Evolutionary conservation across 2,888 invertebrate genomes (phyloP).

Genomic region (Stenoptilia bipunctidactyla): DNA sequence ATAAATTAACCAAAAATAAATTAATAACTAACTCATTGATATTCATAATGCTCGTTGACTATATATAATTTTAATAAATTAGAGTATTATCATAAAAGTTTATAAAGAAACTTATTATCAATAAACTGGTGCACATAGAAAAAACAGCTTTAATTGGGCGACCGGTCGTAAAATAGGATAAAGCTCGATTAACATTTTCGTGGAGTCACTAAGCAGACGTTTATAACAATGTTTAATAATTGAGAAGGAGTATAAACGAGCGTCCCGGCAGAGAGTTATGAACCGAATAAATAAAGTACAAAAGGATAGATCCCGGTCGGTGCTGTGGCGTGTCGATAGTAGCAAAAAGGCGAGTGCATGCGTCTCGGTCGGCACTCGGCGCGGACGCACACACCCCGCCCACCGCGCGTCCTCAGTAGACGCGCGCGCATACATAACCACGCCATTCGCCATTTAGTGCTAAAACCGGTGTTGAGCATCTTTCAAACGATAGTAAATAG

Average conservation of each 20-base stretch:
- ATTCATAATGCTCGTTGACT: conserved; percentile 40
- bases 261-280: conserved; percentile 41
- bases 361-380: not conserved
- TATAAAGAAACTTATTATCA: not conserved
- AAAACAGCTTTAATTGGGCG: not conserved
- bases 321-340: conserved; percentile 32
- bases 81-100: conserved; percentile 15
- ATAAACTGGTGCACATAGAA: not conserved
- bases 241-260: not conserved
- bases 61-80: conserved; percentile 2
- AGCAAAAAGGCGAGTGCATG: conserved; percentile 25
- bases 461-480: conserved; percentile 17
- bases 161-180: not conserved
- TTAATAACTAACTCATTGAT: conserved; percentile 41
- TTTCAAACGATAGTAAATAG: conserved; percentile 3
- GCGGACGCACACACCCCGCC: conserved; percentile 1
- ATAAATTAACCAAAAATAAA: conserved; percentile 41
- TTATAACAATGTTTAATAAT: too few species aligned
- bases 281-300: conserved; percentile 62
- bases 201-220: too few species aligned
- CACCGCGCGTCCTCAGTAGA: conserved; percentile 16
- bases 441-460: conserved; percentile 19
- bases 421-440: conserved; percentile 11
- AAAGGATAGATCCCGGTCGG: conserved; percentile 40
- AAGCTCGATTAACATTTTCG: too few species aligned